Percentiles rank a stretch among this genome's conserved stretches.
phyloP scores from a whole-genome alignment of 2,888 invertebrate species.

The Choristoneura rosaceana region DNA sequence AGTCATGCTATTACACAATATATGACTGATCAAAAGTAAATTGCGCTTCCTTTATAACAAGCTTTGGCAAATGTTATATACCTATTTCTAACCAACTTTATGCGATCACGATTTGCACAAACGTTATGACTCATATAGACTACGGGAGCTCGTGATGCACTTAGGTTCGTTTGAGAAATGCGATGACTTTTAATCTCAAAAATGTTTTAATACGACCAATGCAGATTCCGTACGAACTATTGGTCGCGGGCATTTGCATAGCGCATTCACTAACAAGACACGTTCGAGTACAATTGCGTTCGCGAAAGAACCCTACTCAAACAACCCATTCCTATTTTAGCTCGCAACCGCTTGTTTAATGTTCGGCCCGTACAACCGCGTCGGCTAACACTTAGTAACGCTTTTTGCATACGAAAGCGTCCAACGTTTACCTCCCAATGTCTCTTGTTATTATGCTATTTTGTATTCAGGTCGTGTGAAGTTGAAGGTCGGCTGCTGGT shows the following conservation, averaged over 20 bases:
- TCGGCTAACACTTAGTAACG: conserved; percentile 81
- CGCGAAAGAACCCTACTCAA: conserved; percentile 85
- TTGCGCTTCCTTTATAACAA: neutral
- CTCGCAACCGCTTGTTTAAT: conserved; percentile 83
- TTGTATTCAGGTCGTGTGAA: conserved; percentile 75
- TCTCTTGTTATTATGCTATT: conserved; percentile 79
- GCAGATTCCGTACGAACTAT: conserved; percentile 36
- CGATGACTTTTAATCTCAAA: conserved; percentile 24
- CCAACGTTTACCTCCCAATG: conserved; percentile 74
- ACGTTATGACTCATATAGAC: neutral
- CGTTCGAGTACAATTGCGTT: conserved; percentile 83
- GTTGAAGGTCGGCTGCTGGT: conserved; percentile 80
- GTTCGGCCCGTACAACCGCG: conserved; percentile 83
- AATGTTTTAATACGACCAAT: conserved; percentile 26
- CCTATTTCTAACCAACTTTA: neutral
- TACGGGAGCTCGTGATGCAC: neutral
- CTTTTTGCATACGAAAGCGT: conserved; percentile 84
- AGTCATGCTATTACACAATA: neutral
- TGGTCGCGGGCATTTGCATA: conserved; percentile 68
- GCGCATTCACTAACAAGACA: conserved; percentile 84
- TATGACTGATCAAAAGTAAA: neutral
- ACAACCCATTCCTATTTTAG: conserved; percentile 84
- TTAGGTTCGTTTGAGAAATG: conserved; percentile 14
- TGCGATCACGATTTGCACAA: neutral
- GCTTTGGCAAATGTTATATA: neutral